These are phyloP conservation scores for Dyspetes luteomarginatus DNA, from an alignment of 2,888 invertebrate genomes.

Conservation along the genomic window DNA sequence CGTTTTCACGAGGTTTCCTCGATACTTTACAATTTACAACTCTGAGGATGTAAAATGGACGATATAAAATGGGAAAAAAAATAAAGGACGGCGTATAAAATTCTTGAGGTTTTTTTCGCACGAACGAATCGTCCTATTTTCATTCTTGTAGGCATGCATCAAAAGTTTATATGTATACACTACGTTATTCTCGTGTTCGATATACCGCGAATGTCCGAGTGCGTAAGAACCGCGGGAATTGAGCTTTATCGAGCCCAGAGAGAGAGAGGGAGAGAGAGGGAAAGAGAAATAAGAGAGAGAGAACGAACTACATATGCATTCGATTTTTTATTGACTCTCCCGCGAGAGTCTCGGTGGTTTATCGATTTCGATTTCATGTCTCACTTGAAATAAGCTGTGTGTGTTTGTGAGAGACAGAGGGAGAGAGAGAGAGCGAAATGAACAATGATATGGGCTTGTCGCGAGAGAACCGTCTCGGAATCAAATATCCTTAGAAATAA, in stretches of 20 bases:
- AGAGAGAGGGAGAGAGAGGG: background rate
- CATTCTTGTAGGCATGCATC: conserved; percentile 9
- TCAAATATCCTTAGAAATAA: conserved; percentile 47
- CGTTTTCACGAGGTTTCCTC: conserved; percentile 67
- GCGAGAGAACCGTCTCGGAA: conserved; percentile 27
- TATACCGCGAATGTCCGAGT: conserved; percentile 23
- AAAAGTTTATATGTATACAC: conserved; percentile 9
- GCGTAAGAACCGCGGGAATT: conserved; percentile 20
- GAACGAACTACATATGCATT: background rate
- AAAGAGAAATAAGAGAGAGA: background rate
- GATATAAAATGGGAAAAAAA: conserved; percentile 2
- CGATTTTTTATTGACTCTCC: conserved; percentile 49
- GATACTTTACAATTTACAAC: conserved; percentile 35
- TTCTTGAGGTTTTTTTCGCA: background rate
- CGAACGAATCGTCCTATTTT: conserved; percentile 7
- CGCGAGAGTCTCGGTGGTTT: conserved; percentile 65
- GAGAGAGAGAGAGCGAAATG: no score
- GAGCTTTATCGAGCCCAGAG: conserved; percentile 26
- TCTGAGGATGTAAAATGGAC: conserved; percentile 11
- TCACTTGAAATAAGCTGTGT: conserved; percentile 48
- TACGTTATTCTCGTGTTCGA: conserved; percentile 17
- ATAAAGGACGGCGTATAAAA: conserved; percentile 23
- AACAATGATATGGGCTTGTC: no score
- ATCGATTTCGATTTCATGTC: conserved; percentile 74
- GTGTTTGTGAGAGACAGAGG: no score